Conservation (phyloP, 2,888 invertebrate species). For the Agriopis leucophaearia region DNA sequence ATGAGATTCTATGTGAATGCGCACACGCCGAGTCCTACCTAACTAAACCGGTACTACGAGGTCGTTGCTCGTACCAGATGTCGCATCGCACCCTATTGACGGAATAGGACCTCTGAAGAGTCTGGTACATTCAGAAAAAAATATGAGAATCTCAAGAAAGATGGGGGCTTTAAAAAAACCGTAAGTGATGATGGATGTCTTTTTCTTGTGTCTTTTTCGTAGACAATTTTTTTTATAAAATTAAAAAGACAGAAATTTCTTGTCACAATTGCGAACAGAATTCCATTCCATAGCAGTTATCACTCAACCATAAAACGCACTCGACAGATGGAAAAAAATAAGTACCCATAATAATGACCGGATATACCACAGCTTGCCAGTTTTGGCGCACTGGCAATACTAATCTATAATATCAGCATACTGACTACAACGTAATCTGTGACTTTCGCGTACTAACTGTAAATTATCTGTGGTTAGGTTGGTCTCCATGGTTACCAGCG, state of each 20-base stretch:
- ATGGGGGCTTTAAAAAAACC: too few relatives aligned
- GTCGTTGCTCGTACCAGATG: slow-evolving; percentile 52
- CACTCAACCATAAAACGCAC: slow-evolving; percentile 23
- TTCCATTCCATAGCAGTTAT: slow-evolving; percentile 2
- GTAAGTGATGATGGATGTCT: too few relatives aligned
- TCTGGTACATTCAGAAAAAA: not conserved
- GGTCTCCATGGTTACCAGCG: slow-evolving; percentile 66
- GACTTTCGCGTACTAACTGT: slow-evolving; percentile 16
- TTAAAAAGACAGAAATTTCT: not conserved
- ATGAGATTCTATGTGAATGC: slow-evolving; percentile 45
- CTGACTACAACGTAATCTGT: slow-evolving; percentile 15
- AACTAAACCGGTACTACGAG: slow-evolving; percentile 50
- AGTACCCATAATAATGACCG: slow-evolving; percentile 39
- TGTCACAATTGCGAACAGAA: not conserved
- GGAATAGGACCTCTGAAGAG: slow-evolving; percentile 7
- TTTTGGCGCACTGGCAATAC: slow-evolving; percentile 32
- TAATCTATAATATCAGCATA: slow-evolving; percentile 9
- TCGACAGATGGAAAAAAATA: slow-evolving; percentile 37
- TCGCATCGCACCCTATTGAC: slow-evolving; percentile 22
- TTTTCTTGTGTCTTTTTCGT: too few relatives aligned
- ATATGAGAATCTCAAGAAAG: too few relatives aligned
- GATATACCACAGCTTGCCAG: slow-evolving; percentile 38
- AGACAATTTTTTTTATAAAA: too few relatives aligned
- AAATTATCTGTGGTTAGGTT: slow-evolving; percentile 35
- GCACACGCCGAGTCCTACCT: slow-evolving; percentile 44